Percentiles rank a stretch among this genome's conserved stretches.
Conservation (phyloP, 2,797 vertebrate species). For the Anomalospiza imberbis region DNA sequence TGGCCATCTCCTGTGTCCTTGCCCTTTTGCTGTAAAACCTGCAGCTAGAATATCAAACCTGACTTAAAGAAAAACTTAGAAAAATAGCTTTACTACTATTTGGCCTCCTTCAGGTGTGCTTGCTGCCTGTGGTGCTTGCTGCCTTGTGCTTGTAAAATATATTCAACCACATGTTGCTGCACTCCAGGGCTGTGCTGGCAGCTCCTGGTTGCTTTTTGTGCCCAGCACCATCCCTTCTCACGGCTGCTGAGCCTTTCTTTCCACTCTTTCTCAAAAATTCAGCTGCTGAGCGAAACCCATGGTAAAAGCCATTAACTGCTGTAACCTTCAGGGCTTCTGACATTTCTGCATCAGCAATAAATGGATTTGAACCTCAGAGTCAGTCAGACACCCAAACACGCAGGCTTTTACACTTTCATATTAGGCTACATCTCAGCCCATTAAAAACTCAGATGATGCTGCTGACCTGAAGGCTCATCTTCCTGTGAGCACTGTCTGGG, state of each 20-base stretch:
- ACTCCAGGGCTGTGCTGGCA: neutral
- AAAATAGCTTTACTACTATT: neutral
- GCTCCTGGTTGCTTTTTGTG: neutral
- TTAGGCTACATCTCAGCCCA: neutral
- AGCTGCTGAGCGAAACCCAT: neutral
- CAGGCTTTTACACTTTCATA: neutral
- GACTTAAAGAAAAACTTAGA: neutral
- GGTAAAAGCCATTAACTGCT: neutral
- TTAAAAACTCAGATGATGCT: neutral
- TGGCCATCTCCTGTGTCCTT: neutral
- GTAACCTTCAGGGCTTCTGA: neutral
- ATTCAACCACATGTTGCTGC: fast-evolving
- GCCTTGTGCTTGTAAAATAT: neutral
- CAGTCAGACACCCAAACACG: neutral
- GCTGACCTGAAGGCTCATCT: neutral
- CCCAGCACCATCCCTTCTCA: neutral
- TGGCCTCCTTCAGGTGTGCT: fast-evolving
- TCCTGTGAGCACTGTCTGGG: neutral
- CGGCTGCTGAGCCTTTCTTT: neutral
- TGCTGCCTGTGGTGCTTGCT: neutral
- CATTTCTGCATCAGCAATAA: neutral
- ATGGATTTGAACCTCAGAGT: neutral
- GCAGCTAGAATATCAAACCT: neutral
- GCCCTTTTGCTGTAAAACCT: neutral
- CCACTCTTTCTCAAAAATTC: neutral